A percentile compares a stretch with the other conserved stretches of the same genome.
These are phyloP conservation scores for Beris morrisii DNA, from an alignment of 2,888 invertebrate genomes.

Conservation along the genomic window DNA sequence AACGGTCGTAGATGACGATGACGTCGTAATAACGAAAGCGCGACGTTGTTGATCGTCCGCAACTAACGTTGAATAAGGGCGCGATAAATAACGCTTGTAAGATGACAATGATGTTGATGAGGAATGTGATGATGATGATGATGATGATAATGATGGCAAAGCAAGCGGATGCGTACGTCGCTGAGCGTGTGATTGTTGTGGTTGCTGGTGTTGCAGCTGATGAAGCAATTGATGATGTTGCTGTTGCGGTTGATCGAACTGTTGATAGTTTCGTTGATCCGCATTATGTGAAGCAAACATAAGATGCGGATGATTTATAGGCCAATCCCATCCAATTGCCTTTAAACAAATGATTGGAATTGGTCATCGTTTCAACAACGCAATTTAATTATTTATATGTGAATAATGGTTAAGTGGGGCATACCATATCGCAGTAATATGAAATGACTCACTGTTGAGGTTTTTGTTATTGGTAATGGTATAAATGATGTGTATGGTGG, in stretches of 20 bases:
- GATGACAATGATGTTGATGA: not conserved
- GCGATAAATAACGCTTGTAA: not conserved
- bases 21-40: not conserved
- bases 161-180: not conserved
- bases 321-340: conserved; percentile 46
- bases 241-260: not conserved
- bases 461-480: no score
- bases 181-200: conserved; percentile 14
- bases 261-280: conserved; percentile 16
- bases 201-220: conserved; percentile 34
- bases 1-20: not conserved
- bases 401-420: not conserved
- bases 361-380: no score
- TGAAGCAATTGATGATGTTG: conserved; percentile 32
- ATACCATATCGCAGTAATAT: not conserved
- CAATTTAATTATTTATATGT: not conserved
- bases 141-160: conserved; percentile 6
- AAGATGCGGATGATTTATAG: conserved; percentile 44
- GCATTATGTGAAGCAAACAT: conserved; percentile 38
- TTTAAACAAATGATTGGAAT: conserved; percentile 31
- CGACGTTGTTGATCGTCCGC: not conserved
- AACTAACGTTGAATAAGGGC: not conserved
- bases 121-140: conserved; percentile 5
- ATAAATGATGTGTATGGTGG: not conserved
- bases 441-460: not conserved